Conservation (phyloP, 2,888 invertebrate genomes). For the Lycaena phlaeas region DNA sequence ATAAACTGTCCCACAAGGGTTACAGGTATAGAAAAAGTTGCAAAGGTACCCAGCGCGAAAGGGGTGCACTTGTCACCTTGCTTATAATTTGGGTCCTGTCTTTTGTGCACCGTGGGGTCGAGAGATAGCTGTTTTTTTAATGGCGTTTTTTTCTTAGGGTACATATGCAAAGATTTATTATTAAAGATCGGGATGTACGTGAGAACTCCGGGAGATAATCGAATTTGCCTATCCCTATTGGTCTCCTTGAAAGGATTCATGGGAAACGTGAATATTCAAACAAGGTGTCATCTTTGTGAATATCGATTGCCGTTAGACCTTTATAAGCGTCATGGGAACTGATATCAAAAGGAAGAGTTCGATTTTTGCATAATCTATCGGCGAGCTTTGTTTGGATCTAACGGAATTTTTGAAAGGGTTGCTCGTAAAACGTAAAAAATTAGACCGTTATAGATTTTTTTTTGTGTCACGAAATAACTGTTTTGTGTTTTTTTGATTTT, state of each 20-base stretch:
- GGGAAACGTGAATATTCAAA: slow-evolving; percentile 71
- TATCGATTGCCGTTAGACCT: slow-evolving; percentile 67
- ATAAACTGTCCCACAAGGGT: slow-evolving; percentile 67
- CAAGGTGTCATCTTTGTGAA: slow-evolving; percentile 72
- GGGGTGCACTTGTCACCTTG: slow-evolving; percentile 62
- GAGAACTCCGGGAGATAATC: slow-evolving; percentile 70
- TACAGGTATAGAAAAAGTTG: slow-evolving; percentile 64
- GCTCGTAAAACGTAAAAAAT: slow-evolving; percentile 47
- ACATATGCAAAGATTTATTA: slow-evolving; percentile 71
- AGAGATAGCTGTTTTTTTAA: slow-evolving; percentile 68
- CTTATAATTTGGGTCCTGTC: slow-evolving; percentile 67
- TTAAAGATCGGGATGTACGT: slow-evolving; percentile 60
- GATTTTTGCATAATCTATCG: slow-evolving; percentile 71
- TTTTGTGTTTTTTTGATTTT: slow-evolving; percentile 6
- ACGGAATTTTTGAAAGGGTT: slow-evolving; percentile 61
- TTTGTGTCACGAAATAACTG: slow-evolving; percentile 23
- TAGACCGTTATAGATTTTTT: slow-evolving; percentile 58
- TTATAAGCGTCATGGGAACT: slow-evolving; percentile 64
- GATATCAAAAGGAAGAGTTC: slow-evolving; percentile 64
- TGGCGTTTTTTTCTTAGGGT: slow-evolving; percentile 60
- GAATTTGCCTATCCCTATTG: slow-evolving; percentile 69
- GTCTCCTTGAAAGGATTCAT: slow-evolving; percentile 47
- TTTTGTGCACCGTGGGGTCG: slow-evolving; percentile 66
- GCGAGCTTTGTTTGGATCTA: slow-evolving; percentile 47
- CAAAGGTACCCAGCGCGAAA: slow-evolving; percentile 43